These are phyloP conservation scores for Drosophila vallismaia DNA, from an alignment of 2,888 invertebrate species.

Conservation along the genomic window DNA sequence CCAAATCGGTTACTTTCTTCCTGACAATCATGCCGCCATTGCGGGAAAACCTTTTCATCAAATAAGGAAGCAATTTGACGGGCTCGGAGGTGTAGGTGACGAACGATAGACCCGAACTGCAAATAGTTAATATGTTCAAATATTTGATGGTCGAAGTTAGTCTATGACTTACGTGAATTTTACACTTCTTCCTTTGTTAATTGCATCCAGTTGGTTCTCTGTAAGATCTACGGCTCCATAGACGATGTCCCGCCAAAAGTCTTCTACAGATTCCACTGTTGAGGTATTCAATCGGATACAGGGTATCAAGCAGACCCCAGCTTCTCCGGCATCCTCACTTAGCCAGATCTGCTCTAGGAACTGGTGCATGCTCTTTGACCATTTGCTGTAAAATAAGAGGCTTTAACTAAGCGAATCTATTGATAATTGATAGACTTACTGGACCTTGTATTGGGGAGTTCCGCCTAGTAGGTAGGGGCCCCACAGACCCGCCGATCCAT, in stretches of 20 bases:
- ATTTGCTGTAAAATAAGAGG: slow-evolving; percentile 84
- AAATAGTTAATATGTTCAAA: neutral
- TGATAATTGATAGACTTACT: slow-evolving; percentile 82
- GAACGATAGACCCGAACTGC: slow-evolving; percentile 87
- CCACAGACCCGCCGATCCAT: slow-evolving; percentile 92
- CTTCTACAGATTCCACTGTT: slow-evolving; percentile 64
- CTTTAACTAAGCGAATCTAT: neutral
- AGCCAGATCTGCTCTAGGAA: slow-evolving; percentile 87
- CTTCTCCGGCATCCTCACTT: slow-evolving; percentile 84
- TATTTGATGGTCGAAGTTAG: neutral
- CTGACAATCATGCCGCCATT: slow-evolving; percentile 86
- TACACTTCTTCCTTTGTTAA: slow-evolving; percentile 75
- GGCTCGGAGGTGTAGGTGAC: slow-evolving; percentile 89
- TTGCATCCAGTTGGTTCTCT: slow-evolving; percentile 74
- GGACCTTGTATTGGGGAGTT: slow-evolving; percentile 85
- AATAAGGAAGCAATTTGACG: slow-evolving; percentile 87
- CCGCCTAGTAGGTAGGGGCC: slow-evolving; percentile 87
- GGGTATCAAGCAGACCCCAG: slow-evolving; percentile 85
- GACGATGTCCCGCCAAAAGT: slow-evolving; percentile 73
- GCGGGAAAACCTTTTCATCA: slow-evolving; percentile 86
- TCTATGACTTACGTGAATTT: slow-evolving; percentile 57
- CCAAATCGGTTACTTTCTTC: slow-evolving; percentile 85
- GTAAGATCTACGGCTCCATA: slow-evolving; percentile 60
- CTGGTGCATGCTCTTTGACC: slow-evolving; percentile 87
- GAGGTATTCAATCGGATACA: slow-evolving; percentile 82